Evolutionary conservation across 2,113 vertebrate genomes (phyloP).

Genomic region (Pachyramphus minor): DNA sequence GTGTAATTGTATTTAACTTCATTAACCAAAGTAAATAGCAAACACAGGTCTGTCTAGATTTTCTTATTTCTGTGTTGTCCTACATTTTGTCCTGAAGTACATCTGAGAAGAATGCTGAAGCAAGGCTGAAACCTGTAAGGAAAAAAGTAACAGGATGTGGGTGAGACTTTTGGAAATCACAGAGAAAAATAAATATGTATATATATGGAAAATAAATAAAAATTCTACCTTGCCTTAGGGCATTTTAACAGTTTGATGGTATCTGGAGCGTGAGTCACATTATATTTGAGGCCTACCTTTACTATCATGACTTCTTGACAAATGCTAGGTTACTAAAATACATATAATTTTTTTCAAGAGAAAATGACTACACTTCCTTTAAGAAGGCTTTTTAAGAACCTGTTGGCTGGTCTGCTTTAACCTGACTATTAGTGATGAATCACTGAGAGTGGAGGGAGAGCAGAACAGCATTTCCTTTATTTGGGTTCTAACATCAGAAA

Average conservation of each 20-base stretch:
- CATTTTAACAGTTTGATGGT: constrained; percentile 30
- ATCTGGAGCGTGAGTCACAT: background rate
- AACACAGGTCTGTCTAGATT: background rate
- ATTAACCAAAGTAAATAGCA: background rate
- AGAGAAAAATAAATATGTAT: background rate
- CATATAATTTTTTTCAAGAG: background rate
- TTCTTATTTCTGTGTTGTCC: background rate
- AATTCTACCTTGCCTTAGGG: background rate
- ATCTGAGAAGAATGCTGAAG: background rate
- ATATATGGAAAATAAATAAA: background rate
- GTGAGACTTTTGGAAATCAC: constrained; percentile 21
- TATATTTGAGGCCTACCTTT: background rate
- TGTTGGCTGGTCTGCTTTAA: background rate
- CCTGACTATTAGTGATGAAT: background rate
- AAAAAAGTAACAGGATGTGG: background rate
- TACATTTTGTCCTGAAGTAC: background rate
- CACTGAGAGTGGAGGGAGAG: background rate
- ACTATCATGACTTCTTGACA: background rate
- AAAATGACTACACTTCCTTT: background rate
- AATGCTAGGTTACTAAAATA: background rate
- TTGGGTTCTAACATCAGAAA: background rate
- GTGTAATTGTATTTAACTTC: background rate
- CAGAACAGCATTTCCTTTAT: background rate
- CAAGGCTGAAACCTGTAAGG: background rate
- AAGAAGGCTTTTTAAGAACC: background rate